Evolutionary conservation across 2,113 vertebrate species (phyloP).

Genomic region (Kryptolebias marmoratus): DNA sequence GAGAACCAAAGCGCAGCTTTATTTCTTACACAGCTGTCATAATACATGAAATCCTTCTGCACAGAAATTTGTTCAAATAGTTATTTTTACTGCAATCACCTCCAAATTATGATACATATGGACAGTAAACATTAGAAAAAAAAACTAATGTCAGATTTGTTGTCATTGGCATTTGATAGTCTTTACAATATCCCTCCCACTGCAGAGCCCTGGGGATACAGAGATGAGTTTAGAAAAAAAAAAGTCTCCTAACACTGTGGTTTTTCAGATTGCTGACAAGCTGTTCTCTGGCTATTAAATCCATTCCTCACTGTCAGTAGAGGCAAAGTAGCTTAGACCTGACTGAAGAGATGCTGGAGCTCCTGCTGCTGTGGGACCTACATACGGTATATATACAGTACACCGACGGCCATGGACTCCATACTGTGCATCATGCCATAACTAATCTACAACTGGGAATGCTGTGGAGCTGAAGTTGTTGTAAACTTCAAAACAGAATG

Average conservation of each 20-base stretch:
- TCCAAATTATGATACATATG: constrained; percentile 22
- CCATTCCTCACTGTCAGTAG: constrained; percentile 80
- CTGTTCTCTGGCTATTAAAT: constrained; percentile 79
- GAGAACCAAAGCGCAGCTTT: constrained; percentile 22
- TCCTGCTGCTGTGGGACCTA: constrained; percentile 60
- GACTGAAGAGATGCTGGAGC: constrained; percentile 63
- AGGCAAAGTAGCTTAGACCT: constrained; percentile 63
- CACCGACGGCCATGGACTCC: constrained; percentile 36
- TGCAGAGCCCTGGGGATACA: constrained; percentile 51
- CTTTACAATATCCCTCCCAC: constrained; percentile 52
- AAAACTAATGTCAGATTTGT: constrained; percentile 27
- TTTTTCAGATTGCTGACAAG: constrained; percentile 78
- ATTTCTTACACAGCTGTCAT: constrained; percentile 31
- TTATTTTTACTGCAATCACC: background rate
- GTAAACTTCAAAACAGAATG: background rate
- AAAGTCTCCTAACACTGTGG: constrained; percentile 60
- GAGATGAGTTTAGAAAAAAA: constrained; percentile 50
- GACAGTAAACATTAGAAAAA: background rate
- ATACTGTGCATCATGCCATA: constrained; percentile 36
- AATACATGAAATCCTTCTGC: constrained; percentile 8
- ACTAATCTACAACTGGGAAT: constrained; percentile 20
- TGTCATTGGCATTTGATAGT: constrained; percentile 63
- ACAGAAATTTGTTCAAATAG: constrained; percentile 12
- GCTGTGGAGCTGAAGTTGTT: constrained; percentile 5
- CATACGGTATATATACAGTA: constrained; percentile 18